Evolutionary conservation across 2,113 vertebrate species (phyloP), one percentile per base, ranked within the genome.

Genomic region (Corythaeola cristata): DNA sequence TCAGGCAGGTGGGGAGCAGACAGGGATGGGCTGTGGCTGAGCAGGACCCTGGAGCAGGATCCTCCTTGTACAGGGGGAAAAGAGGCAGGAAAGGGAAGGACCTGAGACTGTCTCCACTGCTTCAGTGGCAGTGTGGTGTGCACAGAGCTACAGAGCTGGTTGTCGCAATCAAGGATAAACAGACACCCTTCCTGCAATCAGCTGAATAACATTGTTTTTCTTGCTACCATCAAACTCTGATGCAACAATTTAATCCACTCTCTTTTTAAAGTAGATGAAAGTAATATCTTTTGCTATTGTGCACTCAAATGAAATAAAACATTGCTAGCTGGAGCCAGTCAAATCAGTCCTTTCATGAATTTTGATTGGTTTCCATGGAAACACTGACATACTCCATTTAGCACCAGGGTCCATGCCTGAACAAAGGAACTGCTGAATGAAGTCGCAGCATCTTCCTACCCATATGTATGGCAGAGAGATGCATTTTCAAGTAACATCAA

Each of bases 341-440:
- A 94, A 69, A 92, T 94, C 53, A 68, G 80, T 39, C 53, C 53
- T 95, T 96, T 89, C 83, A 84, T 84, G 89, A 96, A 97, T 95
- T 96, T 93, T 93, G 91, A 97, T 95, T 85, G 89, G 92, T 97
- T 97, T 91, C 96, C 72, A 75, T 96, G 86, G 92, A 89, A 93
- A 97, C 90, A 6, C 37, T 85, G 93, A 71, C 79, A 96, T 93
- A 78, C 56, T 95, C 93, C 94, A 91, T 96, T 96, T 93, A 91
- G 85, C 60, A 94, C 58, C 84, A 80, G 35, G 56, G 35, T n/a
- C 95, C 95, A 91, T 21, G 67, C 52, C 77, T 66, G 69, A 96
- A 81, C 77, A 92, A 96, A 96, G 77, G 32, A 96, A 37, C 63
- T 41, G 94, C 78, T 91, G 82, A 59, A 32, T 74, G 77, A 66